Evolutionary conservation across 2,113 vertebrate species (phyloP), one percentile per base, ranked within the genome.

Genomic region (Myxocyprinus asiaticus): DNA sequence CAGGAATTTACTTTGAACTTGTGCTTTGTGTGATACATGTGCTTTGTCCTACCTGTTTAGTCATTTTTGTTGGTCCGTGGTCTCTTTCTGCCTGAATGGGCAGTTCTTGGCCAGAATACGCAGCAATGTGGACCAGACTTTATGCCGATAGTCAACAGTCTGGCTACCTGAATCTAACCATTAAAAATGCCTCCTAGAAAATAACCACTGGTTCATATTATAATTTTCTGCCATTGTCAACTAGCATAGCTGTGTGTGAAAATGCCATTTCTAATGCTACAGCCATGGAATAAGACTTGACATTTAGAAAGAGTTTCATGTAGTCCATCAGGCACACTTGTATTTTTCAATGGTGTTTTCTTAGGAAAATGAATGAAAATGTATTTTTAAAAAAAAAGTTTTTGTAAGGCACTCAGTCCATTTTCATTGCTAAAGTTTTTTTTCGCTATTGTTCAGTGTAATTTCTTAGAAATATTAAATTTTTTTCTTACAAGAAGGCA

Each of bases 201-300:
- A 33, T 33, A 33, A 33, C 22, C 22, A 33, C 22, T 1, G 3
- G 22, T 33, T 33, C 33, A 12, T 51, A 5, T 11, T 56, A 56
- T 43, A 56, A 70, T 55, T 55, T 43, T 14, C 7, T 8, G 14
- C n/a, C 3, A 17, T 47, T 48, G 53, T 14, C 45, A 45, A 55
- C 50, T 67, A 61, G 12, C 11, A 55, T 50, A 48, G 72, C 50
- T 70, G 63, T 79, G 2, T 56, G 22, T 47, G 58, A 50, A 81
- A 81, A 81, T 71, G 73, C 62, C 47, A 62, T 50, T 72, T 80
- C 62, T 67, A 73, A 77, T 68, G 43, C 51, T 77, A 78, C n/a
- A 72, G 77, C 22, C n/a, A 67, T 61, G 67, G 42, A 72, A 72
- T 77, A 82, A 67, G n/a, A 56, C 82, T 85, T 85, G 80, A 77